Conservation (phyloP, 2,888 invertebrate species). For the Synergus itoensis region DNA sequence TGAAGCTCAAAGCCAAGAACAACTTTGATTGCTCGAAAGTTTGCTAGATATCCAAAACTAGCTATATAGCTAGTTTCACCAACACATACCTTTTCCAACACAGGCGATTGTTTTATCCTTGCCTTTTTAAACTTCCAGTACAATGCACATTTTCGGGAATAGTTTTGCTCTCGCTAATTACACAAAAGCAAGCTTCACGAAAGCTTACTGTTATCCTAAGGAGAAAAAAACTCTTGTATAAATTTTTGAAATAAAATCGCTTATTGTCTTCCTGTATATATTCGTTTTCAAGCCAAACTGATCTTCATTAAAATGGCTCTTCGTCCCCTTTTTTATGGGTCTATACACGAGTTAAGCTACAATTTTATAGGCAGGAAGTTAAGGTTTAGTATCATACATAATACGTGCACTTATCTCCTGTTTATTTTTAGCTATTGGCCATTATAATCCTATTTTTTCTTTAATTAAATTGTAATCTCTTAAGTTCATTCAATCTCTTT, state of each 20-base stretch:
- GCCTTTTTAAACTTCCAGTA: not conserved
- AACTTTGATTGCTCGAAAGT: conserved; percentile 38
- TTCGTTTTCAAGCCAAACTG: not conserved
- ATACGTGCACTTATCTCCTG: too few species aligned
- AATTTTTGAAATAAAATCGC: not conserved
- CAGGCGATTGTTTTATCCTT: not conserved
- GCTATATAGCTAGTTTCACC: not conserved
- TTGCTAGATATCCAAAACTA: conserved; percentile 10
- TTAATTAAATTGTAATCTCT: too few species aligned
- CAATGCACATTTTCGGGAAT: not conserved
- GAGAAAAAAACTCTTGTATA: not conserved
- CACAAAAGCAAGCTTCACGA: not conserved
- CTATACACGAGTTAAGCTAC: not conserved
- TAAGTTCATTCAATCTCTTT: too few species aligned
- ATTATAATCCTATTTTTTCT: too few species aligned
- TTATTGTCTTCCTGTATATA: not conserved
- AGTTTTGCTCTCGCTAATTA: not conserved
- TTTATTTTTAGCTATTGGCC: too few species aligned
- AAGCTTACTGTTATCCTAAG: not conserved
- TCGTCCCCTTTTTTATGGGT: not conserved
- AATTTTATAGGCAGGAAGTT: not conserved
- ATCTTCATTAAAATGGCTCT: not conserved
- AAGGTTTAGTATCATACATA: not conserved
- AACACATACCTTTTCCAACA: not conserved
- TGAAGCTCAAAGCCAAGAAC: conserved; percentile 24